Base-by-base conservation (phyloP, 2,888 invertebrate species). In the Calameuta pallipes region DNA sequence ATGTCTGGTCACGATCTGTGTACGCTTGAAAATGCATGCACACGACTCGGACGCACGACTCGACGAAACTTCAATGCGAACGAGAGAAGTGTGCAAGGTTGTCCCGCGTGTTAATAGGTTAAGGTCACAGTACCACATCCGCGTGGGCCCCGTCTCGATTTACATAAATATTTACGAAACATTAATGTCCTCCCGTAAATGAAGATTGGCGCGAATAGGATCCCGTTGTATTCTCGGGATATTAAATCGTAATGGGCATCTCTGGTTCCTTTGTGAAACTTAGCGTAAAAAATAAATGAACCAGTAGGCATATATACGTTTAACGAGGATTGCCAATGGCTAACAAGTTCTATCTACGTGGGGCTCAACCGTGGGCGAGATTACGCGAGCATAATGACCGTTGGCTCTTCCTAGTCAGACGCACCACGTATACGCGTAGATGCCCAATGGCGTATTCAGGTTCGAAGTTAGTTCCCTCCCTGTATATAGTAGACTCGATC, bases 71-170 rank as follows among this genome's bases (percentile, higher is more conserved):
- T 31, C 71, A 34, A 33, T 71, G 71, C 71, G 71, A 71, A 15
- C 9, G 73, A 81, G 82, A 81, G 81, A 81, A 76, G 79, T 79
- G 79, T 79, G 37, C 34, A 31, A 79, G 80, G 82, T 71, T 34
- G 71, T 15, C 71, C 33, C 34, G 82, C 83, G 85, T 78, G 81
- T 82, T 80, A 83, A 85, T 84, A 80, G 87, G 85, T 85, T 87
- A 85, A 86, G 85, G 87, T 86, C 84, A 82, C 76, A 81, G 80
- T 80, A 80, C 82, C 81, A 82, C 84, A 81, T 84, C 82, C 83
- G 81, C 81, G 82, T 82, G 74, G 81, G 82, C 76, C 82, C 77
- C 75, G 77, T 80, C 78, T n/a, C 78, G 78, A 74, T 85, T 83
- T 78, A 75, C 82, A 84, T 85, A 82, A 86, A 83, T 85, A 84